Percentiles rank a stretch among this genome's conserved stretches.
phyloP scores from a whole-genome alignment of 2,797 vertebrate genomes.

The Sebastes itinus region DNA sequence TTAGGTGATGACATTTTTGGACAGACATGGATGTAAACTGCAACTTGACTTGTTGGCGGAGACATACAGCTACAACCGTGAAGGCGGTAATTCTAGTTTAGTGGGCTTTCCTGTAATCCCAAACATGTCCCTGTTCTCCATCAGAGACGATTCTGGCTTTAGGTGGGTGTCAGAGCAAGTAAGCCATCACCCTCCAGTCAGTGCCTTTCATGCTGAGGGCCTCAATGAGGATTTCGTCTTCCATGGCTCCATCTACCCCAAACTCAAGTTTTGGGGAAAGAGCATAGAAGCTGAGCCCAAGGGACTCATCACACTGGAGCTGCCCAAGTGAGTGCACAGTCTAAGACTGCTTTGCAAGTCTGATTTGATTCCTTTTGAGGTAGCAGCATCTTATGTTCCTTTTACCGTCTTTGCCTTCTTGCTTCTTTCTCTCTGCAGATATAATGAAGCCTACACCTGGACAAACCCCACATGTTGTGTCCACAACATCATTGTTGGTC shows the following conservation, averaged over 20 bases:
- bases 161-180: constrained; percentile 97
- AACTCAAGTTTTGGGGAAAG: constrained; percentile 99
- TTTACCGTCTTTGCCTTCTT: background rate
- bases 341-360: background rate
- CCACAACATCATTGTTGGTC: constrained; percentile 98
- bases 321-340: constrained; percentile 89
- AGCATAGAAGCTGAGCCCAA: constrained; percentile 98
- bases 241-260: constrained; percentile 97
- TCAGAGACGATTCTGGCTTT: constrained; percentile 96
- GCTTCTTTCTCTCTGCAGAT: constrained; percentile 75
- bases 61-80: no score
- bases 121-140: constrained; percentile 19
- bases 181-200: constrained; percentile 97
- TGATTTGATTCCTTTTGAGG: background rate
- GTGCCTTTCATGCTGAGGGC: constrained; percentile 97
- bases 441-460: constrained; percentile 97
- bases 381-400: background rate
- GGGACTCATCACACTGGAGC: constrained; percentile 95
- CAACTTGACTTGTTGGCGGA: no score
- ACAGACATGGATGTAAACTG: no score
- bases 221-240: constrained; percentile 93
- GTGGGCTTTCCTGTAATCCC: background rate
- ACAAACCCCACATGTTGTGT: constrained; percentile 98
- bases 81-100: background rate
- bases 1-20: no score